A percentile compares a stretch with the other conserved stretches of the same genome.
phyloP scores from a whole-genome alignment of 2,888 invertebrate species.

The Andrena hattorfiana region DNA sequence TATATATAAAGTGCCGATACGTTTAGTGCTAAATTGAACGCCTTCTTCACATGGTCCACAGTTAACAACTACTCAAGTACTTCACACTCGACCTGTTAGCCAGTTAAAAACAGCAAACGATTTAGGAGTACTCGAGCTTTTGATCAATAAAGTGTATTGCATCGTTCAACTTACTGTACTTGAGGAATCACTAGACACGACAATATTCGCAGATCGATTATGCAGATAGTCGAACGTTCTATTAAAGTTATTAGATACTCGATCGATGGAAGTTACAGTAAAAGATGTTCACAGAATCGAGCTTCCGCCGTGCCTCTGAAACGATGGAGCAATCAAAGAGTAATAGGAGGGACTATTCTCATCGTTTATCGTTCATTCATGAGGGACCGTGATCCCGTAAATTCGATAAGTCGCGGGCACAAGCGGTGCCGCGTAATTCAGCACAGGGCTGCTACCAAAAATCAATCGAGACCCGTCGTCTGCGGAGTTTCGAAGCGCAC shows the following conservation, averaged over 20 bases:
- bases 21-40: no score
- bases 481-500: slow-evolving; percentile 58
- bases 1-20: no score
- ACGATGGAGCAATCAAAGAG: background rate
- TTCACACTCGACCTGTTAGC: no score
- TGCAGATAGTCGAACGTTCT: background rate
- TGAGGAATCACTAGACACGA: no score
- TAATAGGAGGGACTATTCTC: background rate
- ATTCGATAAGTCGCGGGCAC: slow-evolving; percentile 42
- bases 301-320: background rate
- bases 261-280: background rate
- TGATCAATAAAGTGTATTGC: no score
- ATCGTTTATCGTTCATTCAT: slow-evolving; percentile 35
- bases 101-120: no score
- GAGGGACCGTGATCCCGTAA: slow-evolving; percentile 16
- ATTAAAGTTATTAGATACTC: background rate
- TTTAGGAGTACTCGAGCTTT: no score
- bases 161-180: no score
- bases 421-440: slow-evolving; percentile 50
- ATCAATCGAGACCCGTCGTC: slow-evolving; percentile 62
- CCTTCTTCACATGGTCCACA: no score
- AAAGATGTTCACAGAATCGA: background rate
- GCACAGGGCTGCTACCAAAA: slow-evolving; percentile 53
- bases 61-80: no score
- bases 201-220: background rate